phyloP scores from a whole-genome alignment of 2,888 invertebrate genomes.

The Dascillus cervinus region DNA sequence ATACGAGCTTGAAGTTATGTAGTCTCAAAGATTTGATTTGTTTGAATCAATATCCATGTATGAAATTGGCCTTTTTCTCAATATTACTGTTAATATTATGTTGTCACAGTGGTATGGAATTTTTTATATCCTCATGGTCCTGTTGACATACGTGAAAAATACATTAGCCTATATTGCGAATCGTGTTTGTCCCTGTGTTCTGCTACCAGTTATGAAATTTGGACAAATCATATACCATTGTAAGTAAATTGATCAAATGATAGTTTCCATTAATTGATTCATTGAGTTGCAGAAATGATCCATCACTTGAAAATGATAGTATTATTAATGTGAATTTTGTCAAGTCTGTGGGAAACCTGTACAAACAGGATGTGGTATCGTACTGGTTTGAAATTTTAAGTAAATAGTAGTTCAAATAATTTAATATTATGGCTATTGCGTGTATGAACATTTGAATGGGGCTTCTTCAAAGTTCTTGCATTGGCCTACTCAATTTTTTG shows the following conservation, averaged over 20 bases:
- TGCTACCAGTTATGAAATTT: conserved; percentile 1
- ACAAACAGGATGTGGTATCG: conserved; percentile 5
- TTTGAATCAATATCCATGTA: conserved; percentile 8
- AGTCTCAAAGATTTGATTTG: conserved; percentile 6
- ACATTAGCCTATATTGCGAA: no score
- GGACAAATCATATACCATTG: not conserved
- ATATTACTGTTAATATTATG: not conserved
- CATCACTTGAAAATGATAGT: conserved; percentile 4
- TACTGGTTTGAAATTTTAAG: conserved; percentile 9
- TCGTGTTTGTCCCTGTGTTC: no score
- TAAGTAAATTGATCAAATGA: no score
- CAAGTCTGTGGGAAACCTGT: not conserved
- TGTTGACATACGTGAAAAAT: no score
- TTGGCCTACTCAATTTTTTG: no score
- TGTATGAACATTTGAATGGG: no score
- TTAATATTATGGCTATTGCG: no score
- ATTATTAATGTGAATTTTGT: conserved; percentile 6
- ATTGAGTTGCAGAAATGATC: no score
- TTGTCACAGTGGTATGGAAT: conserved; percentile 10
- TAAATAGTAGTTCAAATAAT: no score
- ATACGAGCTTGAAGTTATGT: not conserved
- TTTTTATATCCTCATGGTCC: conserved; percentile 5
- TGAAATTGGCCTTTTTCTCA: not conserved
- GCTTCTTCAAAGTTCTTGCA: no score
- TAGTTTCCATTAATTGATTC: no score